Percentiles rank a stretch among this genome's conserved stretches.
Evolutionary conservation across 2,113 vertebrate genomes (phyloP).

Genomic region (Collichthys lucidus): DNA sequence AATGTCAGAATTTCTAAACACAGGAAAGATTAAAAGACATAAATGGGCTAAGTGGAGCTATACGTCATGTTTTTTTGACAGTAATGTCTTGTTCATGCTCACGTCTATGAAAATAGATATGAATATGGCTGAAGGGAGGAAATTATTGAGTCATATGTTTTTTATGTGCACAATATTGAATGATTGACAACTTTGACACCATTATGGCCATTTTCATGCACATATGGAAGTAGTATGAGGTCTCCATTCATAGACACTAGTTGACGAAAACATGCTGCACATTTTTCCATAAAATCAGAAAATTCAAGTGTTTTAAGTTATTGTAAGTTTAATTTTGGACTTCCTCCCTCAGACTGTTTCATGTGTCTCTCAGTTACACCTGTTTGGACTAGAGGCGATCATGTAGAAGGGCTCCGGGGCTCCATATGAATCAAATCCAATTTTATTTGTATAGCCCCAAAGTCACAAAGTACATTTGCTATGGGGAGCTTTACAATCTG

Average conservation of each 20-base stretch:
- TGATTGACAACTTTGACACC: not conserved
- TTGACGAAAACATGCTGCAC: not conserved
- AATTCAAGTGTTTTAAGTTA: too few species aligned
- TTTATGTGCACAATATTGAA: not conserved
- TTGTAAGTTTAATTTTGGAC: too few species aligned
- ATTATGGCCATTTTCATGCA: not conserved
- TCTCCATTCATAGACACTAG: not conserved
- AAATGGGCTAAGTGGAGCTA: conserved; percentile 30
- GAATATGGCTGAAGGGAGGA: not conserved
- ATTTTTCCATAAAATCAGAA: not conserved
- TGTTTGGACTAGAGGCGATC: not conserved
- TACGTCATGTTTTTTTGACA: conserved; percentile 46
- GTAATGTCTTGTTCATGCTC: conserved; percentile 43
- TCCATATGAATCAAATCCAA: too few species aligned
- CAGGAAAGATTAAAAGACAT: conserved; percentile 46
- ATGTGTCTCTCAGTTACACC: not conserved
- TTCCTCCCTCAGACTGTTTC: too few species aligned
- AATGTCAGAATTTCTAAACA: conserved; percentile 45
- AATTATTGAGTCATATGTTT: not conserved
- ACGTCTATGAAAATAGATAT: not conserved
- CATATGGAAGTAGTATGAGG: too few species aligned
- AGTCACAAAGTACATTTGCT: too few species aligned
- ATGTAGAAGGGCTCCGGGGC: too few species aligned
- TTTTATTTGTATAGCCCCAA: too few species aligned
- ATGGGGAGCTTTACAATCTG: too few species aligned